Base-by-base conservation (phyloP, 92 coral and sea anemone species). In the Galaxea fascicularis region DNA sequence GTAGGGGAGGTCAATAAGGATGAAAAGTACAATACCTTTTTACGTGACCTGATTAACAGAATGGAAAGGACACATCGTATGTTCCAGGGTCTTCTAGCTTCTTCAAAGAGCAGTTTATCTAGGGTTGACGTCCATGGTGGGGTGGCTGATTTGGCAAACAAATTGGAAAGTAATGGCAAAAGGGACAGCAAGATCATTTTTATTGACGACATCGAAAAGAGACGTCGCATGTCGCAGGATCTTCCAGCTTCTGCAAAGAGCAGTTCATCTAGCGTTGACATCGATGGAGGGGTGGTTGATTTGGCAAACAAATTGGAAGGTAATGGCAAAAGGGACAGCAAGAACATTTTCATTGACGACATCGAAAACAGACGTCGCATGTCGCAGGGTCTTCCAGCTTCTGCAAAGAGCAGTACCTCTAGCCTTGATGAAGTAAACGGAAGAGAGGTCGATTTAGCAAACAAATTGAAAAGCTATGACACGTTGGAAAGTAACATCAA, bases 1-100 rank as follows among this genome's bases (percentile, higher is more conserved):
- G n/a, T n/a, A n/a, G n/a, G n/a, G n/a, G n/a, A n/a, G n/a, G n/a
- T n/a, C n/a, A n/a, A n/a, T n/a, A n/a, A n/a, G n/a, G n/a, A n/a
- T n/a, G n/a, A n/a, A n/a, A n/a, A n/a, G n/a, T n/a, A n/a, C n/a
- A n/a, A n/a, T n/a, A n/a, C n/a, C n/a, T n/a, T n/a, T n/a, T n/a
- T n/a, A n/a, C 7, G 74, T 18, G 7, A 10, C 20, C 24, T 65
- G 44, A 30, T 21, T 22, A 31, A 65, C 31, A 17, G 71, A n/a
- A 65, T 65, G 71, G 24, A 84, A 57, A 80, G 86, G 78, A 86
- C 65, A 13, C 87, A 93, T 14, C 64, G 96, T 39, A 84, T 79
- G 80, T 90, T 92, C 29, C 88, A 86, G 64, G 97, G 93, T 18
- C 86, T 91, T 82, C 91, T 94, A 83, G 22, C 63, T 4, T 63